phyloP scores from a whole-genome alignment of 2,888 invertebrate genomes.

The Clitarchus hookeri region DNA sequence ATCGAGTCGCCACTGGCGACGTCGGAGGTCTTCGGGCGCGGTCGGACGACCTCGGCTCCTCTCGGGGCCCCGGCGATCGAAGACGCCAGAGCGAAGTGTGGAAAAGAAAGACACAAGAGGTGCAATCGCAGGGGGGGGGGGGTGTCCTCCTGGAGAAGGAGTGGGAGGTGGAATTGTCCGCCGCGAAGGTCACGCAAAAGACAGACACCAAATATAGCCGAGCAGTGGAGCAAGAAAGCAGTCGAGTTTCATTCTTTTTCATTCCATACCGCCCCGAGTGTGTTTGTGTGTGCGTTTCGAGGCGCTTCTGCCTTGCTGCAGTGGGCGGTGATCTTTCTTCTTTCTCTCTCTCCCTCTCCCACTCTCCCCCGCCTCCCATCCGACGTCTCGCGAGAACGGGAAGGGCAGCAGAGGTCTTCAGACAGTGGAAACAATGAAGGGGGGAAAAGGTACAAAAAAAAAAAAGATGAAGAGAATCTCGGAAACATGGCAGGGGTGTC shows the following conservation, averaged over 20 bases:
- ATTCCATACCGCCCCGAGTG: slow-evolving; percentile 5
- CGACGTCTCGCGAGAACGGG: neutral
- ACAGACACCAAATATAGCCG: slow-evolving; percentile 29
- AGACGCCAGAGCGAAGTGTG: neutral
- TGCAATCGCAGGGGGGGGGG: neutral
- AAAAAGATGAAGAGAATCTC: neutral
- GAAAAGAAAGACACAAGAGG: no score
- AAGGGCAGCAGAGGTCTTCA: neutral
- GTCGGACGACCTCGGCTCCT: neutral
- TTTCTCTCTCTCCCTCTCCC: neutral
- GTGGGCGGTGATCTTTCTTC: neutral
- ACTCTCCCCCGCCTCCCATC: neutral
- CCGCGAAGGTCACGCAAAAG: slow-evolving; percentile 29
- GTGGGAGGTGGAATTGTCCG: slow-evolving; percentile 17
- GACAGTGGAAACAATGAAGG: neutral
- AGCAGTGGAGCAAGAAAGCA: neutral
- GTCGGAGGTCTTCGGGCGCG: neutral
- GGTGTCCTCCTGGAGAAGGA: neutral
- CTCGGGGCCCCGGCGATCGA: neutral
- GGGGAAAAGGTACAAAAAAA: neutral
- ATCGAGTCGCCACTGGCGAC: neutral
- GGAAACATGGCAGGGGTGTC: neutral
- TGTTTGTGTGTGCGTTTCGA: neutral
- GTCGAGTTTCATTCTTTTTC: neutral
- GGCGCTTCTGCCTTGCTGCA: neutral